phyloP scores from a whole-genome alignment of 1,140 invertebrate species.

The Caerostris darwini region DNA sequence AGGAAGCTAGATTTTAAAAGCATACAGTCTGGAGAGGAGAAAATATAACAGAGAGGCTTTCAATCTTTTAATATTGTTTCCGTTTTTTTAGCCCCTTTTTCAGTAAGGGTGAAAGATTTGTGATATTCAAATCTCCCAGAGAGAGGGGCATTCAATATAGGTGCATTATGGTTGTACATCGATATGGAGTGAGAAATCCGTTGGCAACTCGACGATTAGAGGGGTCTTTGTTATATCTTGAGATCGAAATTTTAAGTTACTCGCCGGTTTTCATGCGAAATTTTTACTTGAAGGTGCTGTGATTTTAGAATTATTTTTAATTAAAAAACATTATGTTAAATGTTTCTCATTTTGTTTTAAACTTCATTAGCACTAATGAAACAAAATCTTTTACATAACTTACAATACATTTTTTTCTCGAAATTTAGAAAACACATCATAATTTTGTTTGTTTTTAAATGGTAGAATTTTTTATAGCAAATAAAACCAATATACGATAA shows the following conservation, averaged over 20 bases:
- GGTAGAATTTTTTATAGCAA: too few relatives aligned
- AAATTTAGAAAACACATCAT: too few relatives aligned
- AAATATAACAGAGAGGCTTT: constrained; percentile 39
- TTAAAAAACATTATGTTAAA: too few relatives aligned
- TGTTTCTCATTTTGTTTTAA: too few relatives aligned
- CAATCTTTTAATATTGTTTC: constrained; percentile 72
- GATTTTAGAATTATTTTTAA: too few relatives aligned
- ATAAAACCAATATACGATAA: too few relatives aligned
- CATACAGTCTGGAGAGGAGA: background rate
- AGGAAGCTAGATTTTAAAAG: constrained; percentile 16
- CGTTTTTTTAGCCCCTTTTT: constrained; percentile 32
- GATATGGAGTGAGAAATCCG: constrained; percentile 56
- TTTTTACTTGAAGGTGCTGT: background rate
- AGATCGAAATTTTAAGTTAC: constrained; percentile 3
- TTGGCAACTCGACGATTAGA: constrained; percentile 49
- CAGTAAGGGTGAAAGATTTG: constrained; percentile 60
- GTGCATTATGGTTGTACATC: constrained; percentile 45
- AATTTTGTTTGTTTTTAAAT: too few relatives aligned
- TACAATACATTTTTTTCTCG: too few relatives aligned
- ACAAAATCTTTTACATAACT: too few relatives aligned
- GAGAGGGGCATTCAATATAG: constrained; percentile 71
- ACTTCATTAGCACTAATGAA: too few relatives aligned
- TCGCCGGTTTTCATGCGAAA: background rate
- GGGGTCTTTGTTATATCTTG: constrained; percentile 36
- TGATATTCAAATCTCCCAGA: constrained; percentile 72